Conservation (phyloP, 1,140 invertebrate genomes). For the Piezodorus guildinii region DNA sequence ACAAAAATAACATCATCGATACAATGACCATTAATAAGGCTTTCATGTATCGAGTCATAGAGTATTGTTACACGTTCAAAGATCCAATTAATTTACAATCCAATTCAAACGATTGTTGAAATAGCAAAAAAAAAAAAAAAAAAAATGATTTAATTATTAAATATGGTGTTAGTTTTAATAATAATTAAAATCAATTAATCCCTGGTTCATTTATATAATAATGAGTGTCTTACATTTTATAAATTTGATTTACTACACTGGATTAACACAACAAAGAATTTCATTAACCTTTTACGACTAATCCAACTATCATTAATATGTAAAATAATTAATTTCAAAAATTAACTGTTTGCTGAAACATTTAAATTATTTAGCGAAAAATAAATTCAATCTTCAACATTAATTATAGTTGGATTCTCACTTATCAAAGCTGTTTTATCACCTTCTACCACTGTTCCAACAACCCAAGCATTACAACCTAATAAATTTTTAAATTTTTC, state of each 20-base stretch:
- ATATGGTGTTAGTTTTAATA: no score
- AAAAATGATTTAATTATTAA: no score
- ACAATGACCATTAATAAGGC: not conserved
- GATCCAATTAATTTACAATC: not conserved
- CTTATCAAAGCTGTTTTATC: slow-evolving; percentile 90
- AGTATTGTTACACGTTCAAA: not conserved
- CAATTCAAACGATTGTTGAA: not conserved
- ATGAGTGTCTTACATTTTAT: no score
- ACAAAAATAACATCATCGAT: slow-evolving; percentile 6
- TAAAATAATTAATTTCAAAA: not conserved
- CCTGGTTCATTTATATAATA: not conserved
- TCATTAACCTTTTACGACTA: not conserved
- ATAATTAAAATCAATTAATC: not conserved
- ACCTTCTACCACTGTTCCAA: slow-evolving; percentile 95
- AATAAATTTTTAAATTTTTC: slow-evolving; percentile 95
- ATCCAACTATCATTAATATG: not conserved
- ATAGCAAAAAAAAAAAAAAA: no score
- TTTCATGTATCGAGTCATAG: slow-evolving; percentile 11
- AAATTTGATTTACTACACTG: no score
- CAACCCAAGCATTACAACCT: slow-evolving; percentile 96
- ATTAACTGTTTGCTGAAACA: not conserved
- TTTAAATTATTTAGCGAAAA: not conserved
- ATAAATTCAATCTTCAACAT: slow-evolving; percentile 51
- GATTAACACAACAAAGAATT: no score
- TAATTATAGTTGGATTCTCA: slow-evolving; percentile 93